Evolutionary conservation across 2,113 vertebrate genomes (phyloP).

Genomic region (Tor tambroides): DNA sequence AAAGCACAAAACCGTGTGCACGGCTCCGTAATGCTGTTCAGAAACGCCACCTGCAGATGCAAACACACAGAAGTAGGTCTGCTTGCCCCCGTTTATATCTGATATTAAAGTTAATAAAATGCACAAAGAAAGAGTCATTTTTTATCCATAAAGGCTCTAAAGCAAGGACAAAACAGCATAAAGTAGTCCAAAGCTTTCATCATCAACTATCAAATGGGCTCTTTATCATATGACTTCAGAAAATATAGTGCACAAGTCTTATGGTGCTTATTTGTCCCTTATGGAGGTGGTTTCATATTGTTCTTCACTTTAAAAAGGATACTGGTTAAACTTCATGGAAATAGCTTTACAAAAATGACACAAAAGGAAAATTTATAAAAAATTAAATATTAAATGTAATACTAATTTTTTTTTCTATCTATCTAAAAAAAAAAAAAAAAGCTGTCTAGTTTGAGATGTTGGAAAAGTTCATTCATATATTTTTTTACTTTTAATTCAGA

Average conservation of each 20-base stretch:
- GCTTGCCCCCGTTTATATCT: not conserved
- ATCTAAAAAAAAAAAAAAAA: not conserved
- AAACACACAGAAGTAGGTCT: constrained; percentile 43
- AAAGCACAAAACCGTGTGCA: constrained; percentile 73
- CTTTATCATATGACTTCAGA: not conserved
- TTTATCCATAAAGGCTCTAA: not conserved
- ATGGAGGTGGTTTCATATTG: not conserved
- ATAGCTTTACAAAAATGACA: not conserved
- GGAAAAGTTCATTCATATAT: not conserved
- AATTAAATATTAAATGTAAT: too few relatives aligned
- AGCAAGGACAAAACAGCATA: not conserved
- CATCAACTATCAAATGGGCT: not conserved
- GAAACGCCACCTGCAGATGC: constrained; percentile 83
- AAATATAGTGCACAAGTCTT: not conserved
- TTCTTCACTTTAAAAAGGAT: not conserved
- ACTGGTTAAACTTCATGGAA: not conserved
- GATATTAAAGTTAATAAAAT: not conserved
- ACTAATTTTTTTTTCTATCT: too few relatives aligned
- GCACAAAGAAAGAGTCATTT: not conserved
- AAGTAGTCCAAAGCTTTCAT: not conserved
- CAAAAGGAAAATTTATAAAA: too few relatives aligned
- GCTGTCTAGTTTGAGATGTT: not conserved
- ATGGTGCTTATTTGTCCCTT: not conserved
- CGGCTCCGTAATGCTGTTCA: constrained; percentile 80
- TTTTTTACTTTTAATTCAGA: not conserved